These are phyloP conservation scores for Salvator merianae DNA, from an alignment of 2,113 vertebrate genomes.

Conservation along the genomic window DNA sequence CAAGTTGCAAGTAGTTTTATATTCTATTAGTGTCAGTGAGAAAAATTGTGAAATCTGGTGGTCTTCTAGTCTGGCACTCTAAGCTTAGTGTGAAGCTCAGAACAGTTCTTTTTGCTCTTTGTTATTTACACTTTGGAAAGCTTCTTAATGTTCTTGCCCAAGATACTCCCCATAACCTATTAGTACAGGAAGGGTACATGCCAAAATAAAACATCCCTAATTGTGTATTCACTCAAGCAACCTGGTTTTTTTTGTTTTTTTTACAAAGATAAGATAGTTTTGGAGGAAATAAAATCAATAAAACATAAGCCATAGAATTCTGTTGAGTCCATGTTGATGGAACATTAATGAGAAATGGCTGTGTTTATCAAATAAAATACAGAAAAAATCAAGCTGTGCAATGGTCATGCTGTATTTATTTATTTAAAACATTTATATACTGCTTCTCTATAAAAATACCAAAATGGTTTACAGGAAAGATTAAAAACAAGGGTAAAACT, in stretches of 20 bases:
- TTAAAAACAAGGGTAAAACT: too few relatives aligned
- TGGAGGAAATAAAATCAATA: neutral
- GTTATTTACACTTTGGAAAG: neutral
- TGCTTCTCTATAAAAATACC: too few relatives aligned
- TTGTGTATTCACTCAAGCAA: neutral
- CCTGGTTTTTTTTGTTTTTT: too few relatives aligned
- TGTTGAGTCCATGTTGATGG: neutral
- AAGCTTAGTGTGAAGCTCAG: neutral
- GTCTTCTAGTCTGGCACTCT: neutral
- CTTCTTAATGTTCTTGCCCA: neutral
- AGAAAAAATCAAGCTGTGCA: neutral
- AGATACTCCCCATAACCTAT: neutral
- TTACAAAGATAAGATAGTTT: too few relatives aligned
- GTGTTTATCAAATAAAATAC: neutral
- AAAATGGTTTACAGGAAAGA: too few relatives aligned
- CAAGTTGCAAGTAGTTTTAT: neutral
- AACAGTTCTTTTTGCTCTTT: neutral
- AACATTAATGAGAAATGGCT: neutral
- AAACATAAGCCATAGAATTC: neutral
- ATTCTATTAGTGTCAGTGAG: neutral
- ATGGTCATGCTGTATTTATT: neutral
- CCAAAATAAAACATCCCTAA: neutral
- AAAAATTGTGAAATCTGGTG: neutral
- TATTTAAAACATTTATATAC: neutral
- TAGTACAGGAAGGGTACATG: neutral